These are phyloP conservation scores for Taurulus bubalis DNA, from an alignment of 2,113 vertebrate species.

Conservation along the genomic window DNA sequence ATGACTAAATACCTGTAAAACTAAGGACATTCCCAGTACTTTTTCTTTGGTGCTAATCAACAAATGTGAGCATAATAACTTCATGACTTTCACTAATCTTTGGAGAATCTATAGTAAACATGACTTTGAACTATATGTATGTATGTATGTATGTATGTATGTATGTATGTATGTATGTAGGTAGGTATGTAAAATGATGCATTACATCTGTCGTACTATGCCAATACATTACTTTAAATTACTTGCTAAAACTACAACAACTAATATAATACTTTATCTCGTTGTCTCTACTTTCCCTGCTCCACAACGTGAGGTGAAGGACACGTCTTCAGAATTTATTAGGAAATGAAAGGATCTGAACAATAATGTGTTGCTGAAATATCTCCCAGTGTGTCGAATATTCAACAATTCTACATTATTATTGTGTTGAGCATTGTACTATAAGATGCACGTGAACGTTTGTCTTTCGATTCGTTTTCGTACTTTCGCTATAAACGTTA, in stretches of 20 bases:
- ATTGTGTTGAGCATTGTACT: too few species aligned
- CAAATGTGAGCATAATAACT: neutral
- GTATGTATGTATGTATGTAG: too few species aligned
- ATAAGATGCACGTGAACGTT: neutral
- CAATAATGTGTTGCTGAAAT: neutral
- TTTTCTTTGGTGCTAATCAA: neutral
- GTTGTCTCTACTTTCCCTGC: neutral
- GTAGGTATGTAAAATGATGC: too few species aligned
- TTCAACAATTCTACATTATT: too few species aligned
- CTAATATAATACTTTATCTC: neutral
- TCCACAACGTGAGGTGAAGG: neutral
- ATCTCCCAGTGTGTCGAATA: too few species aligned
- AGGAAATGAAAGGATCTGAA: neutral
- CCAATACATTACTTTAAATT: too few species aligned
- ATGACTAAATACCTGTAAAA: neutral
- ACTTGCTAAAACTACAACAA: neutral
- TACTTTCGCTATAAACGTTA: constrained; percentile 55
- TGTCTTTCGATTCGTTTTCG: neutral
- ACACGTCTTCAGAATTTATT: neutral
- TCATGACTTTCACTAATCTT: neutral
- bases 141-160: too few species aligned
- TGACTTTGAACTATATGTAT: neutral
- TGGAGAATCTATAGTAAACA: neutral
- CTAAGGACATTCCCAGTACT: neutral
- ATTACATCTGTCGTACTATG: too few species aligned